These are phyloP conservation scores for Ochlodes sylvanus DNA, from an alignment of 2,888 invertebrate genomes.

Conservation along the genomic window DNA sequence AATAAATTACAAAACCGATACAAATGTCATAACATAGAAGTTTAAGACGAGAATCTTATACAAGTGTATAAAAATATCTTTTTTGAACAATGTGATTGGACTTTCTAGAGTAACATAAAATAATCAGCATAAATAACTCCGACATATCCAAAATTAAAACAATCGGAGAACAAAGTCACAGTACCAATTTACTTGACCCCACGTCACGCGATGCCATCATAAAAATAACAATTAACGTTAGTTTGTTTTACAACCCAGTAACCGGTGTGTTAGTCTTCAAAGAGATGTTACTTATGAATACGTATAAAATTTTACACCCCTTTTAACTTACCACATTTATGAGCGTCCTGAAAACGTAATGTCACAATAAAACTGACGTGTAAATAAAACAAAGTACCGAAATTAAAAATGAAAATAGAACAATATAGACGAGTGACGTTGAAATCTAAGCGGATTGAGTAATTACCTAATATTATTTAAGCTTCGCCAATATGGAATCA, in stretches of 20 bases:
- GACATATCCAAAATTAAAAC: constrained; percentile 40
- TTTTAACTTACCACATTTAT: constrained; percentile 48
- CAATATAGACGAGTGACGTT: constrained; percentile 20
- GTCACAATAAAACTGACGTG: constrained; percentile 38
- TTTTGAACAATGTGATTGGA: not conserved
- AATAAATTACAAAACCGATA: too few species aligned
- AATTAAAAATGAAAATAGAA: constrained; percentile 35
- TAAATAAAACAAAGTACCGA: constrained; percentile 29
- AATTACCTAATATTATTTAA: constrained; percentile 70
- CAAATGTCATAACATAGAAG: too few species aligned
- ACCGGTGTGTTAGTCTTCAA: constrained; percentile 72
- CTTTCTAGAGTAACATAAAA: not conserved
- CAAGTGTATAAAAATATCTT: too few species aligned
- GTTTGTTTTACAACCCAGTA: constrained; percentile 71
- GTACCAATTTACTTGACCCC: constrained; percentile 70
- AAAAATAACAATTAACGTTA: constrained; percentile 77
- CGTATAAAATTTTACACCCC: constrained; percentile 59
- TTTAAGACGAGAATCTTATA: too few species aligned
- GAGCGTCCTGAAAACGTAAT: constrained; percentile 32
- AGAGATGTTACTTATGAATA: constrained; percentile 64
- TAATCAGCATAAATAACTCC: constrained; percentile 34
- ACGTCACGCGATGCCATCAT: constrained; percentile 77
- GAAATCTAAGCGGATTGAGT: constrained; percentile 39
- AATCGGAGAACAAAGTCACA: constrained; percentile 48
- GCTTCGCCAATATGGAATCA: constrained; percentile 72